These are phyloP conservation scores for Antheraea pernyi DNA, from an alignment of 1,140 invertebrate genomes.

Conservation along the genomic window DNA sequence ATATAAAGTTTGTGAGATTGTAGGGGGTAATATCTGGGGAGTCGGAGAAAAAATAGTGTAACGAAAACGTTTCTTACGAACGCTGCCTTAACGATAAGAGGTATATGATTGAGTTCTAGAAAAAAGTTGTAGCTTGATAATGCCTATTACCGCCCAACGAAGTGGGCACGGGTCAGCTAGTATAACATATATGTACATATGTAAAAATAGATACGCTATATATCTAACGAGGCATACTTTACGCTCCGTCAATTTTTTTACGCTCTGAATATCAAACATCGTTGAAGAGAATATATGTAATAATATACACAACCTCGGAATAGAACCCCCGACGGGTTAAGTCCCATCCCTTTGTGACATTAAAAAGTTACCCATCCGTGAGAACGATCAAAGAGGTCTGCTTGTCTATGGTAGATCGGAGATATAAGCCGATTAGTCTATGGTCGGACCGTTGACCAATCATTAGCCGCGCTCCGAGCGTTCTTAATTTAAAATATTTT, in stretches of 20 bases:
- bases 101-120: too few relatives aligned
- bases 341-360: slow-evolving; percentile 19
- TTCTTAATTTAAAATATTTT: slow-evolving; percentile 23
- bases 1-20: too few relatives aligned
- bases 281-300: neutral
- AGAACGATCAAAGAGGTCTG: slow-evolving; percentile 22
- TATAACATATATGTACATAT: too few relatives aligned
- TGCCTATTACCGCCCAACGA: too few relatives aligned
- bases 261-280: slow-evolving; percentile 10
- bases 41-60: too few relatives aligned
- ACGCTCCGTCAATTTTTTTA: neutral
- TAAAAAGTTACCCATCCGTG: slow-evolving; percentile 24
- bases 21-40: too few relatives aligned
- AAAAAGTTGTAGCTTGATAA: too few relatives aligned
- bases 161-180: too few relatives aligned
- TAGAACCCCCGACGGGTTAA: neutral
- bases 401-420: slow-evolving; percentile 26
- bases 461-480: slow-evolving; percentile 15
- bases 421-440: slow-evolving; percentile 29
- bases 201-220: neutral
- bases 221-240: neutral
- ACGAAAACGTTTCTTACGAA: too few relatives aligned
- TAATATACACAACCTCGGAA: neutral
- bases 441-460: slow-evolving; percentile 24
- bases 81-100: too few relatives aligned